These are phyloP conservation scores for Montipora sp. DNA, from an alignment of 64 coral and sea anemone species.

Conservation along the genomic window DNA sequence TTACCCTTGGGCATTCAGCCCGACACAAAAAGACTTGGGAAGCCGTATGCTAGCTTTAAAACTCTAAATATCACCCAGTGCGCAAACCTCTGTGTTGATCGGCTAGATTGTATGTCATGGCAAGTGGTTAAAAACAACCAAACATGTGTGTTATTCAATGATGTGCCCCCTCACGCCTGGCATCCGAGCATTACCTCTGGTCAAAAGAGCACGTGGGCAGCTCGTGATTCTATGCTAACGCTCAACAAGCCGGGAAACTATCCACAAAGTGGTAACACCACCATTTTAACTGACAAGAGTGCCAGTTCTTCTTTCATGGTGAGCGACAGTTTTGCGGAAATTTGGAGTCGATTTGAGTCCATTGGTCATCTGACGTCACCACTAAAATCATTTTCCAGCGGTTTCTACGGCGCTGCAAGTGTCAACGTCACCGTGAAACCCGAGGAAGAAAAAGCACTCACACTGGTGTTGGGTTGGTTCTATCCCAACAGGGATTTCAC, in stretches of 20 bases:
- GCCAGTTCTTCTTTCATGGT: conserved; percentile 70
- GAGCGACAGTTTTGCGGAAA: conserved; percentile 65
- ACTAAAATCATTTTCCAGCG: conserved; percentile 13
- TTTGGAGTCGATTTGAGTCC: conserved; percentile 70
- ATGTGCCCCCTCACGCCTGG: conserved; percentile 80
- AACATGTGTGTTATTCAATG: conserved; percentile 75
- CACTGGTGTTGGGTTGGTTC: conserved; percentile 84
- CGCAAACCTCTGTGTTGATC: conserved; percentile 34
- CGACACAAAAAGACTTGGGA: conserved; percentile 70
- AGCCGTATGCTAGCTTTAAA: neutral
- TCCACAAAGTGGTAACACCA: conserved; percentile 78
- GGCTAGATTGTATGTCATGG: conserved; percentile 63
- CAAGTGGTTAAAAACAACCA: conserved; percentile 1
- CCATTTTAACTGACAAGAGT: conserved; percentile 45
- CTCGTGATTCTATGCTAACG: conserved; percentile 63
- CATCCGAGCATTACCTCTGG: conserved; percentile 61
- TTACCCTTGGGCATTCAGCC: conserved; percentile 82
- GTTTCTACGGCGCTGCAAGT: conserved; percentile 73
- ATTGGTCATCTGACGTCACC: conserved; percentile 49
- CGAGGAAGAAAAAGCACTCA: conserved; percentile 66
- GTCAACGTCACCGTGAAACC: conserved; percentile 66
- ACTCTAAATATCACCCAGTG: neutral
- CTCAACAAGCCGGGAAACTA: conserved; percentile 67
- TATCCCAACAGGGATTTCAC: conserved; percentile 83
- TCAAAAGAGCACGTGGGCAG: conserved; percentile 66